Conservation (phyloP, 1,140 invertebrate genomes). For the Psilanteris sp. region DNA sequence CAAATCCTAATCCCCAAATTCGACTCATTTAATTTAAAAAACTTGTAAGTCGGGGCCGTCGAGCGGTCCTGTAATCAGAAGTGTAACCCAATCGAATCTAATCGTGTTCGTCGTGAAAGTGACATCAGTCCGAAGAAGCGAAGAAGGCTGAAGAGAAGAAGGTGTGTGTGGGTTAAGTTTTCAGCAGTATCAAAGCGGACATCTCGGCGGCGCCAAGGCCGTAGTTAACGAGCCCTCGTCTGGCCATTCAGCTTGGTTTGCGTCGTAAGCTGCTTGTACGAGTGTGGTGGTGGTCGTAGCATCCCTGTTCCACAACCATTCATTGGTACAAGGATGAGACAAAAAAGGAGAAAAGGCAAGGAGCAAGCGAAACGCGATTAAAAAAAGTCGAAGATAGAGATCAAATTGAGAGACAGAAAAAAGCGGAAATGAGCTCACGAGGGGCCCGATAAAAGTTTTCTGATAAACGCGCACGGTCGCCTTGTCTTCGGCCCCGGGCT, state of each 20-base stretch:
- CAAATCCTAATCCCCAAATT: background rate
- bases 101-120: conserved; percentile 61
- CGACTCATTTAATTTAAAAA: conserved; percentile 52
- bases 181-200: conserved; percentile 65
- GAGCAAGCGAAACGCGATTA: conserved; percentile 19
- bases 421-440: conserved; percentile 62
- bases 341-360: conserved; percentile 42
- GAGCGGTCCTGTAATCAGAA: conserved; percentile 41
- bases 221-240: conserved; percentile 67
- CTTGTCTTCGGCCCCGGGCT: conserved; percentile 15
- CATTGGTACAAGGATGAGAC: conserved; percentile 35
- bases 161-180: conserved; percentile 64
- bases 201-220: conserved; percentile 66
- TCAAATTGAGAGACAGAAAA: conserved; percentile 62
- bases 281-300: conserved; percentile 53
- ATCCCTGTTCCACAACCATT: conserved; percentile 58
- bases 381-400: conserved; percentile 49
- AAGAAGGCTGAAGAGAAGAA: conserved; percentile 54
- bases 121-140: conserved; percentile 55
- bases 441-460: conserved; percentile 48
- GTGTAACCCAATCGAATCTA: conserved; percentile 60
- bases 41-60: conserved; percentile 30
- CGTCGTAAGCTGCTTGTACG: conserved; percentile 49
- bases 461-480: conserved; percentile 37
- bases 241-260: conserved; percentile 65